Evolutionary conservation across 2,797 vertebrate species (phyloP), one percentile per base, ranked within the genome.

Genomic region (Spheniscus humboldti): DNA sequence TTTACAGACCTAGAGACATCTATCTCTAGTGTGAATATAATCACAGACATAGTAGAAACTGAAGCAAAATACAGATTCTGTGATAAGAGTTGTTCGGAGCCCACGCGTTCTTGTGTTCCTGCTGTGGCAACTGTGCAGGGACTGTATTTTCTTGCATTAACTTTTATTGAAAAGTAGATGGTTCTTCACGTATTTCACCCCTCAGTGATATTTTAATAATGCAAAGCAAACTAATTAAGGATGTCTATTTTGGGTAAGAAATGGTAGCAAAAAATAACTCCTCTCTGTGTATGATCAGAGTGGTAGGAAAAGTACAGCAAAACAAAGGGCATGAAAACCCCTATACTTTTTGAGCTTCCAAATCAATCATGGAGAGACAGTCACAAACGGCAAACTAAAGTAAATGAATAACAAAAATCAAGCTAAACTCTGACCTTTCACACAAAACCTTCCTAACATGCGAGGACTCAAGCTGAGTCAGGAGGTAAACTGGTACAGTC

Each of bases 401-500:
- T 59, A 81, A 90, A 60, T 62, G 13, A 91, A 75, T 75, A 79
- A 57, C 2, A 72, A 69, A 85, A 81, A 13, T 0, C 37, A 75
- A 71, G 39, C n/a, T 84, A 71, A 90, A 82, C 56, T 94, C 55
- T 89, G 75, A 94, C 84, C 43, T 94, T 93, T 92, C 67, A 53
- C 47, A 52, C 4, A 73, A 77, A 92, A 67, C 31, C 55, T 79
- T 47, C 31, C 15, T 78, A 66, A 59, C 19, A 25, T 72, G 20
- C 48, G 88, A 81, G 27, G 30, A 72, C 39, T 75, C 10, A 17
- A 23, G 28, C 59, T 86, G 59, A 96, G 37, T 93, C 63, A 84
- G 52, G n/a, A 84, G 45, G 30, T 53, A 48, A 53, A 52, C 48
- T 31, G 25, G 13, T 88, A 62, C 15, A 68, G 83, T 63, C 16